phyloP scores from a whole-genome alignment of 2,113 vertebrate genomes.

The Salvator merianae region DNA sequence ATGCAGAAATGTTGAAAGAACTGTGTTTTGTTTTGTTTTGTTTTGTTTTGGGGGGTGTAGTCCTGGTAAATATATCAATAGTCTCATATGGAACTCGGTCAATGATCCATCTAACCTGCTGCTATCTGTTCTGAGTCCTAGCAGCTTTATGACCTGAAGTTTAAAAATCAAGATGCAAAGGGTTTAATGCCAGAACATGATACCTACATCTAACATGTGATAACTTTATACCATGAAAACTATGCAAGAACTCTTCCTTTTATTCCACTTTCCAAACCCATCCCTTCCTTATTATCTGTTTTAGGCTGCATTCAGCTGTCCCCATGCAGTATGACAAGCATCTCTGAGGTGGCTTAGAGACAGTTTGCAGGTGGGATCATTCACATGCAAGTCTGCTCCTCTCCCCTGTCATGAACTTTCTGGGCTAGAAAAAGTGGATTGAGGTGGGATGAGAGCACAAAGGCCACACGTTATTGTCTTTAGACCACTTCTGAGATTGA shows the following conservation, averaged over 20 bases:
- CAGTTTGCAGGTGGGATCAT: too few relatives aligned
- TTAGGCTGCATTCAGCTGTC: too few relatives aligned
- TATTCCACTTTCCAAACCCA: background rate
- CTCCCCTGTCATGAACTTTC: too few relatives aligned
- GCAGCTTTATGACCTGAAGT: background rate
- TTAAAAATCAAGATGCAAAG: background rate
- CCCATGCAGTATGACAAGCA: too few relatives aligned
- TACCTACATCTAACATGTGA: background rate
- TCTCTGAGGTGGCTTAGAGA: too few relatives aligned
- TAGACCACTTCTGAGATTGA: too few relatives aligned
- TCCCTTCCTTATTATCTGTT: background rate
- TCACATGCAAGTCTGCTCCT: too few relatives aligned
- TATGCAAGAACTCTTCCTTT: background rate
- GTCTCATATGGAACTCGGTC: background rate
- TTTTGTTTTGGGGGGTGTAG: conserved; percentile 23
- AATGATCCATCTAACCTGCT: background rate
- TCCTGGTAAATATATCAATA: conserved; percentile 4
- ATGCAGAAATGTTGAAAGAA: conserved; percentile 39
- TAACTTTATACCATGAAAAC: background rate
- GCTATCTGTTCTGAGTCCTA: background rate
- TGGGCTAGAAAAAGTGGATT: too few relatives aligned
- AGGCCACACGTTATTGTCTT: too few relatives aligned
- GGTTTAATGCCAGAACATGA: background rate
- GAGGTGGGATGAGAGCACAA: too few relatives aligned
- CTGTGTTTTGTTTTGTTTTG: background rate